Percentiles rank a stretch among this genome's conserved stretches.
Evolutionary conservation across 92 coral and sea anemone genomes (phyloP).

Genomic region (Umimayanthus chanpuru): DNA sequence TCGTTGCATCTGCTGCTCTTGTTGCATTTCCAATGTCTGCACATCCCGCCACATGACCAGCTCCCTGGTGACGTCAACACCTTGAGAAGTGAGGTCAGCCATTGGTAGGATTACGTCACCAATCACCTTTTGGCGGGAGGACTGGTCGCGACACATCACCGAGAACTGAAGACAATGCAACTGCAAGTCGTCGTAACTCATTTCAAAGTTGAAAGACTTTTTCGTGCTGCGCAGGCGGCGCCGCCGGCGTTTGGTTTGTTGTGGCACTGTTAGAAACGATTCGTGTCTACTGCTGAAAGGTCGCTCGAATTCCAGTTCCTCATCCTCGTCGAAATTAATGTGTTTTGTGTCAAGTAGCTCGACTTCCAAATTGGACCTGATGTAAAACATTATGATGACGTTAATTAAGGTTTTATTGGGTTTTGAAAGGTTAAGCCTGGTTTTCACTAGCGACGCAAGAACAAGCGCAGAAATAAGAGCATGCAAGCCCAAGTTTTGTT

Average conservation of each 20-base stretch:
- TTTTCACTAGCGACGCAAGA: too few relatives aligned
- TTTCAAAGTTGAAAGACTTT: slow-evolving; percentile 76
- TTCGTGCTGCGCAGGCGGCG: slow-evolving; percentile 61
- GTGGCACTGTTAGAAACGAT: slow-evolving; percentile 34
- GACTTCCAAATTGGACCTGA: slow-evolving; percentile 56
- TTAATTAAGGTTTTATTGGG: background rate
- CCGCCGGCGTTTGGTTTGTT: background rate
- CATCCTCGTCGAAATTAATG: slow-evolving; percentile 37
- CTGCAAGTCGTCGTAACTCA: slow-evolving; percentile 78
- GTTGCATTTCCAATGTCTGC: slow-evolving; percentile 72
- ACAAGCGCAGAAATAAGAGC: too few relatives aligned
- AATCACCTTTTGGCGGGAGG: slow-evolving; percentile 76
- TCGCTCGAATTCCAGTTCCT: slow-evolving; percentile 9
- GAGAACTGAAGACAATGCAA: slow-evolving; percentile 80
- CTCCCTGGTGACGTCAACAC: slow-evolving; percentile 75
- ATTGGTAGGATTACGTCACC: slow-evolving; percentile 85
- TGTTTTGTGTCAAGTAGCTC: slow-evolving; percentile 64
- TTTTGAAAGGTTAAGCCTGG: background rate
- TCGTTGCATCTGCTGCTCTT: slow-evolving; percentile 12
- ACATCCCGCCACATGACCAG: slow-evolving; percentile 86
- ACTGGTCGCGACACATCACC: slow-evolving; percentile 80
- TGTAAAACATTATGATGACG: background rate
- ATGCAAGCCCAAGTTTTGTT: too few relatives aligned
- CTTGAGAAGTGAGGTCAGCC: slow-evolving; percentile 78
- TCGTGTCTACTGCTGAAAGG: background rate